Conservation (phyloP, 2,113 vertebrate genomes). For the Microcebus tavaratra region DNA sequence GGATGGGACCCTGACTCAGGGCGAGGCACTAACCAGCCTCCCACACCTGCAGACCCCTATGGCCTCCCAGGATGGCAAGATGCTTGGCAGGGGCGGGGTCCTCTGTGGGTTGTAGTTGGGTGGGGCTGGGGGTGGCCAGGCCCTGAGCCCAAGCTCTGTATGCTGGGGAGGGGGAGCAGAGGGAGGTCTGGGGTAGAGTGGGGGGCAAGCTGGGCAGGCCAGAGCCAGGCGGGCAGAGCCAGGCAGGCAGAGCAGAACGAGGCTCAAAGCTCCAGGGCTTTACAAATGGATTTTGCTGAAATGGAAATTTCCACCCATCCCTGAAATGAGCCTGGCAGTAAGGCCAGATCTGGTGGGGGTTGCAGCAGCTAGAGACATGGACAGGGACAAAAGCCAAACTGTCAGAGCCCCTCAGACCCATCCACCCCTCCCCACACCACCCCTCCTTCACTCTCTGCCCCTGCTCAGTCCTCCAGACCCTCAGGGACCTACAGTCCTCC, state of each 20-base stretch:
- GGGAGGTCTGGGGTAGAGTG: background rate
- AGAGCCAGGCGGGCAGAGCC: conserved; percentile 45
- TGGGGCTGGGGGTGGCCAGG: background rate
- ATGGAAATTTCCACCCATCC: conserved; percentile 82
- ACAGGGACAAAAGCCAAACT: conserved; percentile 36
- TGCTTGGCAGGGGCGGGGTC: background rate
- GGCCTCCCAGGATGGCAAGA: background rate
- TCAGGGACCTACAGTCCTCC: background rate
- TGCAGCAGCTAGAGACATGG: background rate
- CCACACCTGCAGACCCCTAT: background rate
- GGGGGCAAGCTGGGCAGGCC: background rate
- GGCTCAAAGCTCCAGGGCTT: conserved; percentile 78
- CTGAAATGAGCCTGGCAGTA: conserved; percentile 76
- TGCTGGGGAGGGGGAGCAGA: background rate
- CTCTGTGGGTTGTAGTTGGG: background rate
- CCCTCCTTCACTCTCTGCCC: background rate
- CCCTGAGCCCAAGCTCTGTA: background rate
- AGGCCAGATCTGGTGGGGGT: conserved; percentile 59
- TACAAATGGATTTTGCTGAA: conserved; percentile 80
- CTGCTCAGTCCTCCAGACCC: background rate
- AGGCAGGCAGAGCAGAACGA: conserved; percentile 53
- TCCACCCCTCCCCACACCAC: background rate
- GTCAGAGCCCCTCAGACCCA: background rate
- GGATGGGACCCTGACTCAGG: background rate
- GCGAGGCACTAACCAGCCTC: background rate